Evolutionary conservation across 2,113 vertebrate species (phyloP), one percentile per base, ranked within the genome.

Genomic region (Cercocebus atys): DNA sequence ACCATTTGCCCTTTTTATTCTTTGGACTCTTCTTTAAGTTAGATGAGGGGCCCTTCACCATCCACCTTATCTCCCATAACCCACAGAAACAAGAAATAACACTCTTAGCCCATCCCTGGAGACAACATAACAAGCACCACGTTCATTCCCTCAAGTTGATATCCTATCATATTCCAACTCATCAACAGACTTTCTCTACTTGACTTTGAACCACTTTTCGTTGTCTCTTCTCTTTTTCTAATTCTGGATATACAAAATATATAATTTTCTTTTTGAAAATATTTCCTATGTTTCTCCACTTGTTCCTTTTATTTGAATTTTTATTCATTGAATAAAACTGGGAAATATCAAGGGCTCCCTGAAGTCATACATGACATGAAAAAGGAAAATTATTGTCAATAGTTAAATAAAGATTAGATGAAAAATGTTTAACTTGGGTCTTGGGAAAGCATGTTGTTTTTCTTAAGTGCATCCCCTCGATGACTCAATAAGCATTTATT

Each of bases 241-340:
- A 40, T 81, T 94, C 14, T 57, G 25, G 22, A 72, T 43, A 90
- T 2, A 68, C 16, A 78, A 43, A 91, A 59, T 8, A 66, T 25
- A 95, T 72, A 35, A 11, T 57, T 82, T 17, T 91, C 30, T 95
- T 70, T 64, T 90, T 90, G 8, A 93, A 95, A 84, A 45, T 93
- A 5, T 66, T 88, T 45, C 6, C 76, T 43, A 16, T 3, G 66
- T 30, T 17, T 92, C 75, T 72, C 10, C 40, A 76, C 8, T 40
- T 50, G 3, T 59, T 86, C 70, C 7, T 93, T 95, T 79, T 66
- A 66, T 89, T 86, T 84, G 55, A 78, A 75, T 40, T 52, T 66
- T 32, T 55, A 22, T 43, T 84, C 27, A 76, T 0, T 35, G 20
- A 95, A 38, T 2, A 55, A 88, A 22, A 90, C 10, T 79, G 35